Evolutionary conservation across 1,140 invertebrate species (phyloP).

Genomic region (Hypothenemus hampei): DNA sequence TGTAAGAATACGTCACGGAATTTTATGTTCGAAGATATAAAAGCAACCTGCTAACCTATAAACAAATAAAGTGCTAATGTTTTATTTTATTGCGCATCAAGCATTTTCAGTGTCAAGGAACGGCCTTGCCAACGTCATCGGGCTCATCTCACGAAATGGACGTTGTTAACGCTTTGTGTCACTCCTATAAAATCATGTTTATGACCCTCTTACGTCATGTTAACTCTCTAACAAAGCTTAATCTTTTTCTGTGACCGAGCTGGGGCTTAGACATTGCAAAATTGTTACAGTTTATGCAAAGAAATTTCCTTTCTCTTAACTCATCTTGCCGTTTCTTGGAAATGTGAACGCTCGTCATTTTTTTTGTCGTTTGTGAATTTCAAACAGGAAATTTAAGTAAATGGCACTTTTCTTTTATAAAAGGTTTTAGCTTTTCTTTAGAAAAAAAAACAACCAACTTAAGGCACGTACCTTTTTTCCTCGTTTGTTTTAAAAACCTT

Average conservation of each 20-base stretch:
- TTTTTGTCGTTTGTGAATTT: too few species aligned
- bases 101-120: conserved; percentile 38
- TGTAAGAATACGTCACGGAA: conserved; percentile 23
- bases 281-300: too few species aligned
- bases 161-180: conserved; percentile 32
- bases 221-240: too few species aligned
- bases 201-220: conserved; percentile 36
- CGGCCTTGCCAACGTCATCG: conserved; percentile 32
- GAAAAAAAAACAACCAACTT: conserved; percentile 14
- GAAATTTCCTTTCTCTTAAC: too few species aligned
- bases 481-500: conserved; percentile 24
- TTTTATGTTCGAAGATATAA: conserved; percentile 26
- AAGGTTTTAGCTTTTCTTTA: conserved; percentile 7
- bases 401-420: conserved; percentile 5
- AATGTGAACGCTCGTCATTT: too few species aligned
- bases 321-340: too few species aligned
- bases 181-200: conserved; percentile 40
- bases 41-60: conserved; percentile 28
- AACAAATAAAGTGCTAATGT: conserved; percentile 28
- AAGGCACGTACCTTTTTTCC: conserved; percentile 16
- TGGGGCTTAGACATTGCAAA: too few species aligned
- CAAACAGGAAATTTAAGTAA: too few species aligned
- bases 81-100: conserved; percentile 36
- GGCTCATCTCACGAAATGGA: conserved; percentile 31
- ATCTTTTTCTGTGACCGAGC: too few species aligned